Evolutionary conservation across 2,888 invertebrate genomes (phyloP), one percentile per base, ranked within the genome.

Genomic region (Tipula vernalis): DNA sequence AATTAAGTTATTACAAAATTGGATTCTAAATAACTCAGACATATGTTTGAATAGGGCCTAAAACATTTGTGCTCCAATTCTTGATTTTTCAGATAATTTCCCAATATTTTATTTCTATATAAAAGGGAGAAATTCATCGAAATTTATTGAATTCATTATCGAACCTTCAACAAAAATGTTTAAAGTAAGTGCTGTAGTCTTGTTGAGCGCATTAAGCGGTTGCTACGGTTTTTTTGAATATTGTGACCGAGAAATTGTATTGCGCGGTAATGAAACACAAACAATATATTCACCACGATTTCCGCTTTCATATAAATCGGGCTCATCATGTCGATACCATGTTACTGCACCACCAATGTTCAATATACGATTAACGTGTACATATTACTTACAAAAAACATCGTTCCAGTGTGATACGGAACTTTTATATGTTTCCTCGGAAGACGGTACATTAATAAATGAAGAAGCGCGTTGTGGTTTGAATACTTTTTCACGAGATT

Each of bases 291-390:
- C 91, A 3, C 91, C 91, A 8, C 88, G 89, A 86, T 91, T 90
- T 88, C 90, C 90, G 15, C 28, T 57, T 0, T 87, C 87, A 8
- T 91, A 91, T 88, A 89, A 89, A 5, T 28, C 89, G 0, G 88
- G 89, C 36, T 88, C 90, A 0, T 90, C 91, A n/a, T 91, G 91
- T 87, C 90, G 91, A 10, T 91, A 91, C 87, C 88, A 87, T n/a
- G 88, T 91, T 42, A 87, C 87, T 1, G 91, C 91, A 1, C 91
- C 91, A 0, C 0, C 87, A 10, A 90, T 90, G 87, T 88, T 90
- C 86, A 87, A 88, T 28, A 90, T 91, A 42, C 85, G 87, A 44
- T 85, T 88, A 0, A 88, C 89, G 8, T 91, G 91, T 87, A 88
- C 86, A 13, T 87, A 91, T 1, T 84, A 42, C 39, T 15, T 84